Evolutionary conservation across 2,888 invertebrate species (phyloP).

Genomic region (Drosophila atroscutellata): DNA sequence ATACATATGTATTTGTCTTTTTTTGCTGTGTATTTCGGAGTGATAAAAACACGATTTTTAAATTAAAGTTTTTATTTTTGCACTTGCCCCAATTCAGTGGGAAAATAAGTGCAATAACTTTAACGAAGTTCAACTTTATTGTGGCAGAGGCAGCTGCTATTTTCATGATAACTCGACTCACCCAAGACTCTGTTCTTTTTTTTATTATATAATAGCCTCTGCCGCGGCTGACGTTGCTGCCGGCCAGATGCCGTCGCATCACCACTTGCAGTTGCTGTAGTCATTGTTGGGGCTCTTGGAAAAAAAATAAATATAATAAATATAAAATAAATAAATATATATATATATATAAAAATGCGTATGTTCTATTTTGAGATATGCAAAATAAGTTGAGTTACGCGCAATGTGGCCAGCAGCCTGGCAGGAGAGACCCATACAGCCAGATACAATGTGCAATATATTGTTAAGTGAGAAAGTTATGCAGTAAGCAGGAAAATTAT

Average conservation of each 20-base stretch:
- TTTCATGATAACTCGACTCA: constrained; percentile 43
- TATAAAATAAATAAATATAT: too few species aligned
- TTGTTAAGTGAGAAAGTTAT: constrained; percentile 32
- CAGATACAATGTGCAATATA: constrained; percentile 47
- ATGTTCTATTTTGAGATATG: constrained; percentile 68
- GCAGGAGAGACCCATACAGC: constrained; percentile 8
- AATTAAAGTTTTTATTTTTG: constrained; percentile 11
- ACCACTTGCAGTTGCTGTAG: constrained; percentile 17
- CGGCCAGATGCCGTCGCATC: neutral
- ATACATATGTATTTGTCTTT: too few species aligned
- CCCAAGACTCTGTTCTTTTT: constrained; percentile 57
- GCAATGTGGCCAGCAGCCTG: constrained; percentile 19
- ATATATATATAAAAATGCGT: constrained; percentile 55
- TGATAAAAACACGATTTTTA: constrained; percentile 18
- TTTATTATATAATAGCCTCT: constrained; percentile 63
- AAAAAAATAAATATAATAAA: constrained; percentile 19
- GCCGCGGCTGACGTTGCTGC: constrained; percentile 23
- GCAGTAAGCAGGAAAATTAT: constrained; percentile 69
- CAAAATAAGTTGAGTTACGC: constrained; percentile 66
- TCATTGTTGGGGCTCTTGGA: constrained; percentile 45
- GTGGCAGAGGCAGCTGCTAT: constrained; percentile 45
- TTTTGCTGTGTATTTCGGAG: neutral
- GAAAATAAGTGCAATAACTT: constrained; percentile 57
- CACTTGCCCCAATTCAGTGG: constrained; percentile 14
- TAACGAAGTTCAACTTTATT: constrained; percentile 64